phyloP scores from a whole-genome alignment of 2,888 invertebrate genomes.

The Chaitophorus viminalis region DNA sequence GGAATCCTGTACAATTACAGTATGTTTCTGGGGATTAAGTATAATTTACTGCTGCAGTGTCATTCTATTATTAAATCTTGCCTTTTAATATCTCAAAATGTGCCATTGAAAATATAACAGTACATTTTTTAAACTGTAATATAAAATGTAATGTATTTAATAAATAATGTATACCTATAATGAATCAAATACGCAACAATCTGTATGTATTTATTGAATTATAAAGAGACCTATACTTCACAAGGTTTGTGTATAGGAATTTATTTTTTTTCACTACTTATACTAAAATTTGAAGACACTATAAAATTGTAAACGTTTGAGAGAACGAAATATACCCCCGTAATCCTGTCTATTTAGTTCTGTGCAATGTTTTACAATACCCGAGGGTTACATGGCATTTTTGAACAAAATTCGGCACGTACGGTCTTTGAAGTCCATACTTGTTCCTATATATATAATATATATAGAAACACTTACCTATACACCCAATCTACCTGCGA shows the following conservation, averaged over 20 bases:
- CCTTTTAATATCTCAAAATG: slow-evolving; percentile 7
- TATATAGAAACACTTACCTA: not conserved
- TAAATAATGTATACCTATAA: slow-evolving; percentile 38
- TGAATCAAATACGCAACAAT: not conserved
- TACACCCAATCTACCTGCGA: slow-evolving; percentile 46
- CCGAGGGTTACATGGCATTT: slow-evolving; percentile 31
- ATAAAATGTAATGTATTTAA: not conserved
- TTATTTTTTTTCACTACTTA: slow-evolving; percentile 1
- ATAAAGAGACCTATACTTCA: not conserved
- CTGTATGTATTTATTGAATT: not conserved
- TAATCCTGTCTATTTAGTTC: slow-evolving; percentile 17
- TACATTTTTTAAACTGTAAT: slow-evolving; percentile 5
- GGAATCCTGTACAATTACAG: not conserved
- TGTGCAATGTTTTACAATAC: slow-evolving; percentile 42
- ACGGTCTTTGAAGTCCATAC: slow-evolving; percentile 54
- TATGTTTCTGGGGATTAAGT: slow-evolving; percentile 11
- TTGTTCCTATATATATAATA: slow-evolving; percentile 28
- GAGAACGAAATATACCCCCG: not conserved
- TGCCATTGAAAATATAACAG: slow-evolving; percentile 46
- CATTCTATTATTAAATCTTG: not conserved
- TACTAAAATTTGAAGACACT: not conserved
- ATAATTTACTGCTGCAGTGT: not conserved
- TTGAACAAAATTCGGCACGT: slow-evolving; percentile 58
- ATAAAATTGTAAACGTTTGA: slow-evolving; percentile 34
- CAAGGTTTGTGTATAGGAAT: not conserved